Percentiles rank a stretch among this genome's conserved stretches.
phyloP scores from a whole-genome alignment of 2,113 vertebrate genomes.

The Pao palembangensis region DNA sequence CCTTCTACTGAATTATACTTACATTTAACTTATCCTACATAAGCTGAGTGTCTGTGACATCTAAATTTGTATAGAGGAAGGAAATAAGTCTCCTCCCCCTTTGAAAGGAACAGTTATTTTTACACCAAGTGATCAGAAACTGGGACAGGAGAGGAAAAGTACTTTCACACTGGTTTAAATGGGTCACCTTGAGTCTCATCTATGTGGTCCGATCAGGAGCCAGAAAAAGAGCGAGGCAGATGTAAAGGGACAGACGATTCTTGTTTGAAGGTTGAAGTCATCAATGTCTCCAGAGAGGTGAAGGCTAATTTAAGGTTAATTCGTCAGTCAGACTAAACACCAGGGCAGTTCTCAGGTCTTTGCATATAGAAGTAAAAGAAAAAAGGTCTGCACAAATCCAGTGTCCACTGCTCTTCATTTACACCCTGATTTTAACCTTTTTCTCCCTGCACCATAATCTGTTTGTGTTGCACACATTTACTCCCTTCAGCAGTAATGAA shows the following conservation, averaged over 20 bases:
- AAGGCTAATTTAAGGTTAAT: slow-evolving; percentile 45
- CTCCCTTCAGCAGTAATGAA: too few relatives aligned
- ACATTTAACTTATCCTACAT: slow-evolving; percentile 26
- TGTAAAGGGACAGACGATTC: slow-evolving; percentile 19
- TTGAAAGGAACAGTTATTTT: slow-evolving; percentile 69
- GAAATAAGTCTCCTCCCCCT: slow-evolving; percentile 26
- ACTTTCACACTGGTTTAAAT: slow-evolving; percentile 66
- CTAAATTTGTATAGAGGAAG: slow-evolving; percentile 36
- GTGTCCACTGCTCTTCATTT: too few relatives aligned
- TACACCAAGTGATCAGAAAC: slow-evolving; percentile 60
- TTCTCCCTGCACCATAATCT: too few relatives aligned
- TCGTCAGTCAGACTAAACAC: slow-evolving; percentile 17
- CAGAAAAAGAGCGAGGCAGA: slow-evolving; percentile 19
- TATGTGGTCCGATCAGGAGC: slow-evolving; percentile 54
- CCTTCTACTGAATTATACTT: slow-evolving; percentile 6
- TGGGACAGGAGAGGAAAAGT: slow-evolving; percentile 60
- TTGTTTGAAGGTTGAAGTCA: slow-evolving; percentile 34
- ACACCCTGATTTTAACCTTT: too few relatives aligned
- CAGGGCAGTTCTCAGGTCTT: too few relatives aligned
- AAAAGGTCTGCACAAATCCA: too few relatives aligned
- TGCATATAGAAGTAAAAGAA: too few relatives aligned
- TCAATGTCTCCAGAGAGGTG: slow-evolving; percentile 33
- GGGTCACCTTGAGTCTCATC: slow-evolving; percentile 73
- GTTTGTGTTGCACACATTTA: too few relatives aligned
- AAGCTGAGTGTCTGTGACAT: slow-evolving; percentile 46